phyloP scores from a whole-genome alignment of 2,888 invertebrate genomes.

The Hemithea aestivaria region DNA sequence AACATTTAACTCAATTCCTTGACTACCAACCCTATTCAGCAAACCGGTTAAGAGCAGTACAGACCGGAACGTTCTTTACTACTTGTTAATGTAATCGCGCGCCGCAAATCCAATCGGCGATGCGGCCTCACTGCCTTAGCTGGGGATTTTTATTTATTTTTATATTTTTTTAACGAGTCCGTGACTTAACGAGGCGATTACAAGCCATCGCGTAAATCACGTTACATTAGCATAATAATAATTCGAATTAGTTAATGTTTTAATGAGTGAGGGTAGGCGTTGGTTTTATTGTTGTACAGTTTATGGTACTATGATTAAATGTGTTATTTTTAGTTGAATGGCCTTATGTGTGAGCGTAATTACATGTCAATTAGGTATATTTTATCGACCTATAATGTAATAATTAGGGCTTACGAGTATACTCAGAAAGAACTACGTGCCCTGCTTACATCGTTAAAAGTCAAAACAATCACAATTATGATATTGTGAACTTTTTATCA shows the following conservation, averaged over 20 bases:
- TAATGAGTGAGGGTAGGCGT: constrained; percentile 2
- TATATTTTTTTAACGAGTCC: constrained; percentile 21
- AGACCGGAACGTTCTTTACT: constrained; percentile 59
- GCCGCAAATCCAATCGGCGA: constrained; percentile 55
- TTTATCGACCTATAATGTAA: too few relatives aligned
- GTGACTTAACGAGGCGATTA: constrained; percentile 24
- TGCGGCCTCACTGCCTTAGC: constrained; percentile 24
- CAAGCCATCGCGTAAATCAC: constrained; percentile 15
- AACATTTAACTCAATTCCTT: too few relatives aligned
- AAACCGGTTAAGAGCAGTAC: constrained; percentile 60
- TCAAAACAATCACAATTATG: too few relatives aligned
- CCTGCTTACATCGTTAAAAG: too few relatives aligned
- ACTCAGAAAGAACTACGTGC: too few relatives aligned
- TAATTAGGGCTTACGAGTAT: too few relatives aligned
- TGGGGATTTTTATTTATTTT: constrained; percentile 19
- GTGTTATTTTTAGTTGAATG: too few relatives aligned
- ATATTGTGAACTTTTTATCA: too few relatives aligned
- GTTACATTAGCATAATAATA: constrained; percentile 25
- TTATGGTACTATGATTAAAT: too few relatives aligned
- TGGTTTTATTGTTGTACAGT: neutral
- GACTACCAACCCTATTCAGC: constrained; percentile 27
- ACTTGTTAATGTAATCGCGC: constrained; percentile 65
- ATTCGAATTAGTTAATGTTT: constrained; percentile 19
- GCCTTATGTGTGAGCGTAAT: too few relatives aligned
- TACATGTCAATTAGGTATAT: too few relatives aligned